These are phyloP conservation scores for Otus sunia DNA, from an alignment of 2,113 vertebrate species.

Conservation along the genomic window DNA sequence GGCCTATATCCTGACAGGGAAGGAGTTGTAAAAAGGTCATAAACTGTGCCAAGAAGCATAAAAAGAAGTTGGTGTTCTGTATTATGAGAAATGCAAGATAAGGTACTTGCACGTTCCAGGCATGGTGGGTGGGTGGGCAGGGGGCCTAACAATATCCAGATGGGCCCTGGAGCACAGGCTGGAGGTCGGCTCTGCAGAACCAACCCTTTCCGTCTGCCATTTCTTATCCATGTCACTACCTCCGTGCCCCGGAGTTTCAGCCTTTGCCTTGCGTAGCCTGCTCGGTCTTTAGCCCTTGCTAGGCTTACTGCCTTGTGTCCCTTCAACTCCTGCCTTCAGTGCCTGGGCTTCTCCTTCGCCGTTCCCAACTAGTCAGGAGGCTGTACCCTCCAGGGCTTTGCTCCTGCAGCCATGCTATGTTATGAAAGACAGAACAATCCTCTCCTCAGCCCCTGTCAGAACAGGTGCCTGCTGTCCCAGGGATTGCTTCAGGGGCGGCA, in stretches of 20 bases:
- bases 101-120: constrained; percentile 60
- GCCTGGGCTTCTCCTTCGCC: background rate
- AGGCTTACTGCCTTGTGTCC: background rate
- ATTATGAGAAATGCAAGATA: constrained; percentile 65
- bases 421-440: background rate
- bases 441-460: background rate
- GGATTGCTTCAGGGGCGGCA: background rate
- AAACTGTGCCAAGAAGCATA: constrained; percentile 61
- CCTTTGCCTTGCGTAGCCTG: background rate
- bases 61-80: constrained; percentile 64
- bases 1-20: constrained; percentile 56
- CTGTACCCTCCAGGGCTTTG: background rate
- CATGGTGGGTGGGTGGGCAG: constrained; percentile 55
- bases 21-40: constrained; percentile 60
- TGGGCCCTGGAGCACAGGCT: background rate
- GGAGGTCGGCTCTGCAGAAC: background rate
- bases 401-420: fast-evolving
- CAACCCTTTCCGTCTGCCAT: background rate
- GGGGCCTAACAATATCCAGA: constrained; percentile 65
- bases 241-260: background rate
- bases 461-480: background rate
- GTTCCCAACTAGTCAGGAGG: background rate
- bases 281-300: background rate
- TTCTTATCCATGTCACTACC: background rate
- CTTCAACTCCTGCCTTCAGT: fast-evolving